Evolutionary conservation across 2,888 invertebrate genomes (phyloP), one percentile per base, ranked within the genome.

Genomic region (Eulithis prunata): DNA sequence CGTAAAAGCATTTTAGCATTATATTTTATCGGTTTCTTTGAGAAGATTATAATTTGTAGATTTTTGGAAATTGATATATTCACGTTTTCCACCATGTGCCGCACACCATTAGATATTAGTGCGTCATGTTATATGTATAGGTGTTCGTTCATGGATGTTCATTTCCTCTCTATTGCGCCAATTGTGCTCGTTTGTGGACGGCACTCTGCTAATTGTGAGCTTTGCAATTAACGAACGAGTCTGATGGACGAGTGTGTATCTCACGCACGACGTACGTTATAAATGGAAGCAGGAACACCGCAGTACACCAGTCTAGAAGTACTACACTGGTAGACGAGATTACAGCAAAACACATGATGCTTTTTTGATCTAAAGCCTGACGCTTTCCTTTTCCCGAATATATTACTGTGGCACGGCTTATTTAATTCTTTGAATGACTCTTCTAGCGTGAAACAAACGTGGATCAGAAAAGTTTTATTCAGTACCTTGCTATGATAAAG

Each of bases 141-240:
- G 80, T 84, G 79, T 83, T 80, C 71, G 79, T 83, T 80, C 71
- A 84, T 89, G 84, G 83, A 85, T 86, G 89, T 79, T 80, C 83
- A 87, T 85, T 91, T 92, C 91, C 92, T 91, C 85, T 84, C 86
- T 81, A 89, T 90, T 90, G 87, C 84, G 87, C 82, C 91, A 92
- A 92, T 93, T 92, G 90, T 78, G 89, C 88, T 90, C 83, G 85
- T 92, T 91, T 88, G 83, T 75, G 82, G 80, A 83, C 82, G 79
- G 79, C 85, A 87, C 86, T 85, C 83, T 76, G 78, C 86, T 92
- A 91, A 92, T 92, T 91, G 89, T 86, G 77, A 81, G 79, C 83
- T 78, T 82, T 79, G 79, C 84, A 90, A 92, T 92, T 92, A 91
- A 84, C 74, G 71, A 71, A 76, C 79, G 76, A 73, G 78, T 76